Evolutionary conservation across 2,888 invertebrate species (phyloP).

Genomic region (Arrhopalites spinosus): DNA sequence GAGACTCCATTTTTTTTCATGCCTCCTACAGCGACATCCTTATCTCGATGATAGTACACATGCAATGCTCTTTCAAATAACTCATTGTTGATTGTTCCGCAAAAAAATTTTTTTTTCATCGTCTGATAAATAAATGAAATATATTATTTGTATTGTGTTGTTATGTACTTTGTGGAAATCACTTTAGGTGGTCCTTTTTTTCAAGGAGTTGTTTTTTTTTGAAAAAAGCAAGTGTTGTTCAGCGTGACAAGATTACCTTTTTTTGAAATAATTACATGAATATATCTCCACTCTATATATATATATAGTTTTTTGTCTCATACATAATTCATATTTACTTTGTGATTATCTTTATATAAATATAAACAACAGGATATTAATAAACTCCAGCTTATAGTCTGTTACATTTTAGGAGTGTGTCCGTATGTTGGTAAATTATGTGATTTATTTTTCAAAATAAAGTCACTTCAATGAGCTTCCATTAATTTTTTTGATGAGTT

Average conservation of each 20-base stretch:
- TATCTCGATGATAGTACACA: constrained; percentile 32
- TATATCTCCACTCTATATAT: background rate
- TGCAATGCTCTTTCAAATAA: constrained; percentile 12
- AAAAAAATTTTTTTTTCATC: constrained; percentile 38
- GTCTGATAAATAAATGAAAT: constrained; percentile 35
- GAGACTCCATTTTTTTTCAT: constrained; percentile 27
- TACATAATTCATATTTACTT: constrained; percentile 37
- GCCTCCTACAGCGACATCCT: constrained; percentile 34
- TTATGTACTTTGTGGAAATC: constrained; percentile 14
- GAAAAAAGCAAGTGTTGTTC: constrained; percentile 30
- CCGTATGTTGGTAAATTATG: no score
- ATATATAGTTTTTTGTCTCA: constrained; percentile 21
- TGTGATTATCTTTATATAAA: constrained; percentile 27
- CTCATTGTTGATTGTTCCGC: constrained; percentile 31
- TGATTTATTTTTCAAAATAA: no score
- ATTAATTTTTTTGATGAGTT: no score
- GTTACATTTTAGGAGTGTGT: no score
- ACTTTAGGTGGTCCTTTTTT: constrained; percentile 24
- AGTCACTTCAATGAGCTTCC: no score
- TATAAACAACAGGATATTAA: constrained; percentile 28
- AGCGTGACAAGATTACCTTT: constrained; percentile 32
- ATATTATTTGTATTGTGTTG: no score
- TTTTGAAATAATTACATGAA: constrained; percentile 24
- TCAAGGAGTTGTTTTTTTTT: no score
- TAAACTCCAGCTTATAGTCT: no score